Conservation (phyloP, 2,888 invertebrate species). For the Nebria salina region DNA sequence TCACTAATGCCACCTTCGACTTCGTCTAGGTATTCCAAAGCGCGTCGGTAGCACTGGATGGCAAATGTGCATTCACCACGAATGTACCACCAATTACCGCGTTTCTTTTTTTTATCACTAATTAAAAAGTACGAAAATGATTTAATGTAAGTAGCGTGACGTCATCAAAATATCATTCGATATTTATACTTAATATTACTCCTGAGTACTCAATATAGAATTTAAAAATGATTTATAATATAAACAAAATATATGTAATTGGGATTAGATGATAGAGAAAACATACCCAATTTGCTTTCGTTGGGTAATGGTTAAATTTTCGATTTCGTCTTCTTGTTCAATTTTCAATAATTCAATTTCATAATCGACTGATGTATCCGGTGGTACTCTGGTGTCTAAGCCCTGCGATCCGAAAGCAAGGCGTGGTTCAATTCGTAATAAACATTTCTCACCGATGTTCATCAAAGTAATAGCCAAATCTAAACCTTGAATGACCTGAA, state of each 20-base stretch:
- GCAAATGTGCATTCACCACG: conserved; percentile 83
- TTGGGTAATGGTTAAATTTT: conserved; percentile 71
- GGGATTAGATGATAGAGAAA: too few relatives aligned
- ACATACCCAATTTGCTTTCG: conserved; percentile 79
- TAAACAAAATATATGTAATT: too few relatives aligned
- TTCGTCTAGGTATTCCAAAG: conserved; percentile 83
- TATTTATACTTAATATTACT: neutral
- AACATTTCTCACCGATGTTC: conserved; percentile 82
- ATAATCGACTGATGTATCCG: conserved; percentile 74
- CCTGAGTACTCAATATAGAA: too few relatives aligned
- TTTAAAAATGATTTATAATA: too few relatives aligned
- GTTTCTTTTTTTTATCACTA: conserved; percentile 79
- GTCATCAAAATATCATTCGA: neutral
- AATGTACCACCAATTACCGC: conserved; percentile 92
- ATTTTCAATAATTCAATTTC: conserved; percentile 76
- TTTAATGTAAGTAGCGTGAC: neutral
- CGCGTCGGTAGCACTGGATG: conserved; percentile 87
- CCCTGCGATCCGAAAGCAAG: conserved; percentile 87
- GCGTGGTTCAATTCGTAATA: conserved; percentile 77
- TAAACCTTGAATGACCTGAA: conserved; percentile 77
- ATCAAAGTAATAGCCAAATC: conserved; percentile 88
- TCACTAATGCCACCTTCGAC: conserved; percentile 72
- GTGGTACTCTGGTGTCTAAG: conserved; percentile 73
- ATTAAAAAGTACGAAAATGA: conserved; percentile 42
- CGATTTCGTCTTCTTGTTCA: conserved; percentile 74